phyloP scores from a whole-genome alignment of 1,140 invertebrate genomes.

The Cephus cinctus region DNA sequence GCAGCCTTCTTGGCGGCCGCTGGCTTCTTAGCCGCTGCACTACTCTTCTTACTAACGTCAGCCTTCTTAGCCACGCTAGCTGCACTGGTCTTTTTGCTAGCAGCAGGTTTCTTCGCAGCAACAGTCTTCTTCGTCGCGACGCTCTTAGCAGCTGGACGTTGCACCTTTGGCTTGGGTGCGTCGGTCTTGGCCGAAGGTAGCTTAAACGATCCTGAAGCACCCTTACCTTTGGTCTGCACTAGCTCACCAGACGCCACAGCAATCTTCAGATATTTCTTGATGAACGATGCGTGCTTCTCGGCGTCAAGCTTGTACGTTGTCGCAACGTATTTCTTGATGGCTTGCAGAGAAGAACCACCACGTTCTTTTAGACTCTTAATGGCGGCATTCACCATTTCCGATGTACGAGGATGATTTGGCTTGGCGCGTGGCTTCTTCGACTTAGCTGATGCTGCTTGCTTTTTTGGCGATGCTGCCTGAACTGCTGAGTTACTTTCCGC shows the following conservation, averaged over 20 bases:
- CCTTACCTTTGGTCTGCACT: constrained; percentile 64
- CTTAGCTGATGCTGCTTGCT: constrained; percentile 15
- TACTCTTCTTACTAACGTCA: constrained; percentile 14
- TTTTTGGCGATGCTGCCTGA: constrained; percentile 3
- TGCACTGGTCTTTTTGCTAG: constrained; percentile 26
- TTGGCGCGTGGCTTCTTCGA: constrained; percentile 50
- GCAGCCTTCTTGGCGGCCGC: constrained; percentile 14
- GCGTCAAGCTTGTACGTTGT: constrained; percentile 61
- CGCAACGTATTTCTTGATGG: constrained; percentile 66
- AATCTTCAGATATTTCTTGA: constrained; percentile 61
- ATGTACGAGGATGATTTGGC: constrained; percentile 54
- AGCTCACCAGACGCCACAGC: constrained; percentile 59
- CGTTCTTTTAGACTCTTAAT: constrained; percentile 63
- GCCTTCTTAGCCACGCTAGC: constrained; percentile 17
- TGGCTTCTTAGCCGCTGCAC: background rate
- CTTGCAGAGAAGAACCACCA: constrained; percentile 61
- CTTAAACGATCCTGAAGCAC: constrained; percentile 64
- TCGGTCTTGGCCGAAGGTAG: constrained; percentile 34
- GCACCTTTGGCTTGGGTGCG: constrained; percentile 7
- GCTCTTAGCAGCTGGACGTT: constrained; percentile 21
- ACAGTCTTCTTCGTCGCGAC: constrained; percentile 27
- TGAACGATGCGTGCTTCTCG: constrained; percentile 62
- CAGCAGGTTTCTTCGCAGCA: constrained; percentile 17
- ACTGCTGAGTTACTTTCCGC: constrained; percentile 10
- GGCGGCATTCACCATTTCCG: constrained; percentile 60